Percentiles rank a stretch among this genome's conserved stretches.
Conservation (phyloP, 1,140 invertebrate species). For the Pissodes strobi region DNA sequence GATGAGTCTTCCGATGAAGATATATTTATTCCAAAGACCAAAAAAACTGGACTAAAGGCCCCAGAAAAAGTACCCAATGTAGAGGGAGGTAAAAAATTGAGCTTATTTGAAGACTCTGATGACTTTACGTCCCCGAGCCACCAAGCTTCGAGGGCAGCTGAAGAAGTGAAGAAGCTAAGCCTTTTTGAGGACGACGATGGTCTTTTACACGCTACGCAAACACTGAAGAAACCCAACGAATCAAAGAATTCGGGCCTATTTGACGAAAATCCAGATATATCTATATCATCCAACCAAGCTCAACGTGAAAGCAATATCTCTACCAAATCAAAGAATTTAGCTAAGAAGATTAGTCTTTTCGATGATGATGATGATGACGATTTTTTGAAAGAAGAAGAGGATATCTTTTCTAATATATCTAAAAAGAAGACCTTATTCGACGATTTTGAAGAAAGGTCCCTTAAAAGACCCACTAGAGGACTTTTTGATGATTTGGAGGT, state of each 20-base stretch:
- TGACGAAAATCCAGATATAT: too few species aligned
- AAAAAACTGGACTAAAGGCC: neutral
- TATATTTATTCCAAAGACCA: neutral
- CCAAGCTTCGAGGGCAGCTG: neutral
- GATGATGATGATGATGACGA: slow-evolving; percentile 47
- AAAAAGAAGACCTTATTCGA: slow-evolving; percentile 4
- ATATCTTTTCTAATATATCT: neutral
- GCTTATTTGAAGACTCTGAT: slow-evolving; percentile 32
- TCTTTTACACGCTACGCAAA: slow-evolving; percentile 21
- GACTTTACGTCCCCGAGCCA: slow-evolving; percentile 1
- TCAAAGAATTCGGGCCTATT: neutral
- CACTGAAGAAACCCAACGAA: slow-evolving; percentile 31
- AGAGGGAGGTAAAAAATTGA: slow-evolving; percentile 9
- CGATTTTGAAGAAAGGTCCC: neutral
- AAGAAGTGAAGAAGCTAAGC: slow-evolving; percentile 37
- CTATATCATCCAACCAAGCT: too few species aligned
- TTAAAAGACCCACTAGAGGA: neutral
- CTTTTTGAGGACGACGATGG: slow-evolving; percentile 54
- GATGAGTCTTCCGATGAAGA: slow-evolving; percentile 3
- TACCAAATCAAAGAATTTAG: neutral
- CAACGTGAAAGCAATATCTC: neutral
- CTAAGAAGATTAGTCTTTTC: slow-evolving; percentile 51
- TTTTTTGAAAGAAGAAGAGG: slow-evolving; percentile 21
- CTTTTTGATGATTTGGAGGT: slow-evolving; percentile 35
- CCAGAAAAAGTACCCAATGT: neutral